Evolutionary conservation across 2,113 vertebrate species (phyloP), one percentile per base, ranked within the genome.

Genomic region (Eulemur macaco): DNA sequence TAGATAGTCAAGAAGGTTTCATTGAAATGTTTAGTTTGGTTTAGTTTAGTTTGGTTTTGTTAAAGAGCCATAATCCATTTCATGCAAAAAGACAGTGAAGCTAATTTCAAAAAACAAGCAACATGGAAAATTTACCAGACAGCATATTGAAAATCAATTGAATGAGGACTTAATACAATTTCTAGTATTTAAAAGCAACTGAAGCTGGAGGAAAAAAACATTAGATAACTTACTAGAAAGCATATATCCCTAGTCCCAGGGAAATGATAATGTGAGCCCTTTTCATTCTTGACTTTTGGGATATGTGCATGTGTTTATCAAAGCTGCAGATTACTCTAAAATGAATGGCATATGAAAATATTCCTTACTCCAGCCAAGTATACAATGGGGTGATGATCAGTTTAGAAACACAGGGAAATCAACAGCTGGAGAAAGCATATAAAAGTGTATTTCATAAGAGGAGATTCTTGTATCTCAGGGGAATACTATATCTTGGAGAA

Each of bases 81-180:
- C n/a, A 85, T 56, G 15, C 47, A 71, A 80, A 86, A 14, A 81
- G 13, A 80, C 6, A 94, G 31, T 74, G 39, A 95, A 73, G 45
- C 34, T 90, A 58, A 80, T 81, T 96, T 37, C 0, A 63, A 89
- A 87, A 74, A 80, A 73, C n/a, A 37, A 50, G 27, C 23, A 95
- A 86, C 50, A 82, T 52, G 21, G 23, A 94, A 91, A 66, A 91
- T 91, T 74, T 73, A 81, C 66, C 74, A 85, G 54, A 77, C 4
- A 96, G n/a, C 4, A 81, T 31, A 50, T 9, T 56, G 56, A 94
- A 95, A 97, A 95, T 93, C 69, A 94, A 54, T 17, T 88, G 56
- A 94, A 77, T 71, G 45, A 10, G 20, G 5, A 77, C 21, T 71
- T 68, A 83, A 95, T 27, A 68, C 15, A 93, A 94, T 94, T 66